These are phyloP conservation scores for Rhabdornis inornatus DNA, from an alignment of 2,113 vertebrate species.

Conservation along the genomic window DNA sequence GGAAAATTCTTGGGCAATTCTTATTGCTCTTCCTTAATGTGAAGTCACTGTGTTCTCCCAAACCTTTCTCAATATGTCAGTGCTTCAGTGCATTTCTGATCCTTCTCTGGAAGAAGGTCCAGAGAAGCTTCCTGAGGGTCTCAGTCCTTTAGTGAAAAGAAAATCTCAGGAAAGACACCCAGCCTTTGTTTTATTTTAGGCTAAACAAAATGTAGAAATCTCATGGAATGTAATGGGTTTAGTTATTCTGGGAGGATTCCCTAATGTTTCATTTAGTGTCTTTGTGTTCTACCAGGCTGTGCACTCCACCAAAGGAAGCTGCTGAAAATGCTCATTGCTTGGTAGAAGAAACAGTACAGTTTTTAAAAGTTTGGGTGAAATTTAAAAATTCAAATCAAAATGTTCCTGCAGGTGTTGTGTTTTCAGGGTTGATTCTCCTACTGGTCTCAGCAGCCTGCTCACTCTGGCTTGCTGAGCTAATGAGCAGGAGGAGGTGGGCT, in stretches of 20 bases:
- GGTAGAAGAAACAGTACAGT: neutral
- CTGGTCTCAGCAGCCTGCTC: neutral
- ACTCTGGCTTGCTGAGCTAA: neutral
- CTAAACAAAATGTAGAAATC: neutral
- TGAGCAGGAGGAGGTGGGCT: neutral
- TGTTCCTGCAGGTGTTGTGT: neutral
- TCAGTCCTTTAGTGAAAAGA: neutral
- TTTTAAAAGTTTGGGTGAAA: neutral
- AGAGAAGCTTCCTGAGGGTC: neutral
- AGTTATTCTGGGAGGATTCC: neutral
- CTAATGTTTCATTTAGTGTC: neutral
- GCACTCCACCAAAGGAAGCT: neutral
- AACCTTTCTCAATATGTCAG: neutral
- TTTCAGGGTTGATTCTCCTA: neutral
- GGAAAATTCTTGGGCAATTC: neutral
- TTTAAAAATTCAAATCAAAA: too few relatives aligned
- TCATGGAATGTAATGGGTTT: neutral
- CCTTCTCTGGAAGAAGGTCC: neutral
- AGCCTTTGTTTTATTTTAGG: neutral
- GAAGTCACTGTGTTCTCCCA: neutral
- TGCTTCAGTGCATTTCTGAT: neutral
- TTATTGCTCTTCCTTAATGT: neutral
- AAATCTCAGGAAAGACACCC: neutral
- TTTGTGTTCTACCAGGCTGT: neutral
- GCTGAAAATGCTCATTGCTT: neutral